Percentiles rank a stretch among this genome's conserved stretches.
phyloP scores from a whole-genome alignment of 37 sponge, comb jelly and placozoan species.

The Sycon ciliatum region DNA sequence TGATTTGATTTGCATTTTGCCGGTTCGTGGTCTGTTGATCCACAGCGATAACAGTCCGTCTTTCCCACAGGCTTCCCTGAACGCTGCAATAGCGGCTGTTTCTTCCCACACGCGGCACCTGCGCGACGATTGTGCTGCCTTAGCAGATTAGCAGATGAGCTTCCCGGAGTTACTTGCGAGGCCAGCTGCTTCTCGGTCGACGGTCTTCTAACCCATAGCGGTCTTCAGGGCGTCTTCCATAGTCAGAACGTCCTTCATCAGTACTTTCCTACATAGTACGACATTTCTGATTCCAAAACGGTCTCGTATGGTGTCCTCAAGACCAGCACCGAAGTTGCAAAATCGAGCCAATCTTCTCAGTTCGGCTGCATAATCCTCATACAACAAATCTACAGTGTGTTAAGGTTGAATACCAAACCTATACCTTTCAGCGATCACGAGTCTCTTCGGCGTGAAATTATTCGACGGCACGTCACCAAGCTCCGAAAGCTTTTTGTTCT shows the following conservation, averaged over 20 bases:
- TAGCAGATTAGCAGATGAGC: neutral
- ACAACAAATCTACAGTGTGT: too few species aligned
- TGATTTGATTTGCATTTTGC: too few species aligned
- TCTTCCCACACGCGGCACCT: too few species aligned
- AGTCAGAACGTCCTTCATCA: slow-evolving; percentile 19
- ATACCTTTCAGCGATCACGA: too few species aligned
- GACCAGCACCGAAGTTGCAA: slow-evolving; percentile 19
- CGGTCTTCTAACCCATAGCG: slow-evolving; percentile 6
- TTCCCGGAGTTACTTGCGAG: neutral
- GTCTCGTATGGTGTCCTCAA: slow-evolving; percentile 30
- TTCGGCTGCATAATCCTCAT: too few species aligned
- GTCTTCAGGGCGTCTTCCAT: slow-evolving; percentile 19
- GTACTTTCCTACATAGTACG: slow-evolving; percentile 13
- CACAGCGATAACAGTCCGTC: neutral
- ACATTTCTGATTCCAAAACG: slow-evolving; percentile 21
- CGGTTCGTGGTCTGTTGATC: neutral
- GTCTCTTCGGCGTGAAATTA: too few species aligned
- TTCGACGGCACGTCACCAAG: too few species aligned
- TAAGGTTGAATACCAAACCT: too few species aligned
- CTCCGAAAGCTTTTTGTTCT: too few species aligned
- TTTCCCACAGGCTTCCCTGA: neutral
- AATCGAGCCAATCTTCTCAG: slow-evolving; percentile 2
- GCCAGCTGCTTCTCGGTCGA: neutral
- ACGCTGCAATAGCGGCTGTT: neutral
- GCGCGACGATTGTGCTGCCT: neutral